Base-by-base conservation (phyloP, 1,140 invertebrate genomes). In the Reticulitermes speratus region DNA sequence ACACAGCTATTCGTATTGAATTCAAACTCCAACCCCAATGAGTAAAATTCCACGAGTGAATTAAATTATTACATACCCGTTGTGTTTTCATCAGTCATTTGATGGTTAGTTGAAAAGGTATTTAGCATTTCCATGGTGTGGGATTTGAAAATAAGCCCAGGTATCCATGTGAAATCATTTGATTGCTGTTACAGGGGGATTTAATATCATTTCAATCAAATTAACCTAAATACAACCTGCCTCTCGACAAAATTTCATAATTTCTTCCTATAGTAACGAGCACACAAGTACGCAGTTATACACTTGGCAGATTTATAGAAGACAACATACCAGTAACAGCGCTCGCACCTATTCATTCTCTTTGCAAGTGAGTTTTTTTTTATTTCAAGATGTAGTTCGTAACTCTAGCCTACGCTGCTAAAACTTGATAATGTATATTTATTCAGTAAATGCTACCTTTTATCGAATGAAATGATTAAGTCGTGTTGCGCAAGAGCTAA, bases 11-110 rank as follows among this genome's bases (percentile, higher is more conserved):
- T 75, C n/a, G 52, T 55, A 21, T 5, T 55, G 52, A 55, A 55
- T 55, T 55, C 65, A 30, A 30, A 75, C 65, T 25, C 65, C 65
- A 75, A 12, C 65, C 65, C 65, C 25, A 25, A 75, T 25, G 25
- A 75, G 65, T 25, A 75, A 75, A 75, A 75, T 75, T 75, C 65
- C 65, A 75, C 7, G 65, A 75, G 65, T 75, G 65, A 75, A 75
- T 75, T 75, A 75, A 75, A 75, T 75, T 75, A 75, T 75, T 75
- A 75, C 65, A 75, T 75, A 75, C 65, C 65, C 65, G 65, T 75
- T 75, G 65, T 30, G 65, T 75, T 75, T 75, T 75, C 65, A 75
- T 75, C 65, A 75, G 25, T 75, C 25, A 75, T 75, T 30, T 75
- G 52, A 19, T 55, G 52, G 52, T 55, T 16, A 21, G 52, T 16